phyloP scores from a whole-genome alignment of 2,888 invertebrate genomes.

The Cheilosia scutellata region DNA sequence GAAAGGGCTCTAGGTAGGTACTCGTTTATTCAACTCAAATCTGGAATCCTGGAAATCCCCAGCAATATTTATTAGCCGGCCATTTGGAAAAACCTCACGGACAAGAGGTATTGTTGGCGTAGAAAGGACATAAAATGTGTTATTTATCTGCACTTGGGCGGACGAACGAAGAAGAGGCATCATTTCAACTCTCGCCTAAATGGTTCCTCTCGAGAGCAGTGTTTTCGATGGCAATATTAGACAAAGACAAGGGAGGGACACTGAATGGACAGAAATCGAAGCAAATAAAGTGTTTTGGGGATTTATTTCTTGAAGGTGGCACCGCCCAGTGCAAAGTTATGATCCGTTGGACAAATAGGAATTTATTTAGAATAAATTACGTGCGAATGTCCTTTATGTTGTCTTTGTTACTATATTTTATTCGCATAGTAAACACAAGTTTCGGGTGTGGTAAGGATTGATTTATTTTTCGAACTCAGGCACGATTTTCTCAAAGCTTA shows the following conservation, averaged over 20 bases:
- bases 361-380: constrained; percentile 12
- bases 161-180: constrained; percentile 33
- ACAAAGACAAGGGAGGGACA: constrained; percentile 33
- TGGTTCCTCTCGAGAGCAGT: constrained; percentile 1
- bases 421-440: too few species aligned
- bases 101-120: constrained; percentile 70
- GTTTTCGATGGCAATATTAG: constrained; percentile 32
- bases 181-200: background rate
- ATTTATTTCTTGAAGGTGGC: constrained; percentile 48
- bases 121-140: constrained; percentile 62
- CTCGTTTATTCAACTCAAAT: constrained; percentile 65
- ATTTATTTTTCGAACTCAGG: too few species aligned
- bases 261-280: constrained; percentile 39
- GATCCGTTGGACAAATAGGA: constrained; percentile 16
- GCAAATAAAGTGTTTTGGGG: constrained; percentile 58
- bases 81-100: constrained; percentile 71
- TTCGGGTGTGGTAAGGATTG: too few species aligned
- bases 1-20: background rate
- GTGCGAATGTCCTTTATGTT: too few species aligned
- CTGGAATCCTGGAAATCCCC: constrained; percentile 54
- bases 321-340: background rate
- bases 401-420: too few species aligned
- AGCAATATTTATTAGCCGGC: constrained; percentile 71
- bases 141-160: constrained; percentile 57
- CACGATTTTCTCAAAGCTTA: too few species aligned